Evolutionary conservation across 1,140 invertebrate genomes (phyloP).

Genomic region (Mercenaria mercenaria): DNA sequence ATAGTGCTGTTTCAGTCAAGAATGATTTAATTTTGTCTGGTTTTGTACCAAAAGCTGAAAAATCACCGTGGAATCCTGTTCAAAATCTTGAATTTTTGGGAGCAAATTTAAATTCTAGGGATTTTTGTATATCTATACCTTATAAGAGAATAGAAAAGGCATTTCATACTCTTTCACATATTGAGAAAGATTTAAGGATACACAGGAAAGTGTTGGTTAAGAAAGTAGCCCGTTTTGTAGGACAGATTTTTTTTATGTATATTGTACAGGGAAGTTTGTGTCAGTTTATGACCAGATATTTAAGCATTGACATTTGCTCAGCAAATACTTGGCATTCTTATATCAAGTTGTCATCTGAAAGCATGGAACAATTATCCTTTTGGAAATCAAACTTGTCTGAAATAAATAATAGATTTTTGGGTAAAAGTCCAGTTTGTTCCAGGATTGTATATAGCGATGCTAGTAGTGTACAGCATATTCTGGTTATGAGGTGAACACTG

Average conservation of each 20-base stretch:
- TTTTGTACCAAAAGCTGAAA: slow-evolving; percentile 34
- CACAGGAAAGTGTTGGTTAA: neutral
- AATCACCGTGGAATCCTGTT: neutral
- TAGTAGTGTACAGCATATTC: slow-evolving; percentile 15
- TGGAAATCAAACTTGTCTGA: neutral
- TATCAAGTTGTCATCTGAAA: neutral
- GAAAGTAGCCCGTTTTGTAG: slow-evolving; percentile 37
- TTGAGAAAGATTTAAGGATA: neutral
- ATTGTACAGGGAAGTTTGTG: slow-evolving; percentile 25
- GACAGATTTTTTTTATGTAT: slow-evolving; percentile 29
- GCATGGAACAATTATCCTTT: neutral
- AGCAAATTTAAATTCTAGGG: neutral
- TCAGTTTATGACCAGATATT: slow-evolving; percentile 45
- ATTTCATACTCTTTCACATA: neutral
- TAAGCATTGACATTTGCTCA: slow-evolving; percentile 22
- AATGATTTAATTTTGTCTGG: neutral
- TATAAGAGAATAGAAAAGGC: neutral
- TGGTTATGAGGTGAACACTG: slow-evolving; percentile 39
- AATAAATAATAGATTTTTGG: neutral
- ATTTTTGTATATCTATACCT: neutral
- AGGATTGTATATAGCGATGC: slow-evolving; percentile 52
- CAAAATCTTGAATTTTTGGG: neutral
- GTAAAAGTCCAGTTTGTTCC: neutral
- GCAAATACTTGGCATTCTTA: neutral
- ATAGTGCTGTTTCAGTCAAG: neutral